Evolutionary conservation across 2,113 vertebrate species (phyloP), one percentile per base, ranked within the genome.

Genomic region (Buteo buteo): DNA sequence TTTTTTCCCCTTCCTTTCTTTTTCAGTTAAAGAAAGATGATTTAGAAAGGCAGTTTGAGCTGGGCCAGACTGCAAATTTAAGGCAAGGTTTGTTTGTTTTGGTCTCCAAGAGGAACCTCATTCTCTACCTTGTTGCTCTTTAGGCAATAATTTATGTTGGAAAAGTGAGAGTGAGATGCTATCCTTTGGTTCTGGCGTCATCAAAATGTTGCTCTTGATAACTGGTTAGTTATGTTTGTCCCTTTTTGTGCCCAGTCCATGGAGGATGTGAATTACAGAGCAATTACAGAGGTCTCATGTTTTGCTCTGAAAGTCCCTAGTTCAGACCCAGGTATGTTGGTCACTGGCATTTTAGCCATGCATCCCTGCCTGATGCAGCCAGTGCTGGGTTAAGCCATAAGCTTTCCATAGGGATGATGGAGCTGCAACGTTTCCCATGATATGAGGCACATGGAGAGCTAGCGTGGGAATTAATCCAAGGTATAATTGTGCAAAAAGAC

Each of bases 81-180:
- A 34, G 50, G 65, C 73, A 86, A 71, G 80, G 38, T 32, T 73
- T 21, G 69, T 93, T 95, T 96, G 78, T 92, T 96, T 96, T 70
- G 84, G 57, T 91, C n/a, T 96, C 50, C 10, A 59, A 3, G 32
- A 80, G 50, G 44, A 87, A 50, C 16, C 14, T 62, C 31, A 0
- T 83, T 70, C 70, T 72, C 31, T 50, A 24, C 49, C 45, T 42
- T 69, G 81, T 86, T 92, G 83, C 65, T 91, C 73, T 72, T 69
- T 54, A 66, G 78, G 25, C 81, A 66, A 5, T 3, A 24, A 29
- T 52, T 80, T 72, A 6, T 26, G 29, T 26, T 65, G 77, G 61
- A 49, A 38, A 42, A 84, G 38, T 0, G 34, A 83, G 74, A 16
- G 31, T 67, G 64, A 70, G 66, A 24, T 26, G 24, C 20, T 88